Conservation (phyloP, 2,113 vertebrate species). For the Uria lomvia region DNA sequence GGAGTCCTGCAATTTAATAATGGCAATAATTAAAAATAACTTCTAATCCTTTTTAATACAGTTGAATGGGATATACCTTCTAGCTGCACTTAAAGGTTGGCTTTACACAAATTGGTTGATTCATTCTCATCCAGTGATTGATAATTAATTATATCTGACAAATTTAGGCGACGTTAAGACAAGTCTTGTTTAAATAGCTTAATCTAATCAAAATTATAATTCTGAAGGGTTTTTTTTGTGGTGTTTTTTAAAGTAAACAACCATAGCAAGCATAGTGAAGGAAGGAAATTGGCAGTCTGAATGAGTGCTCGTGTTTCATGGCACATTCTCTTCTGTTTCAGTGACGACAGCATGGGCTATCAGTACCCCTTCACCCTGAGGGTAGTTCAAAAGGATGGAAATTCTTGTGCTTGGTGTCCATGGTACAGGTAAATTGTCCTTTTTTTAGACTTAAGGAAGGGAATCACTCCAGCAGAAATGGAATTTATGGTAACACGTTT, state of each 20-base stretch:
- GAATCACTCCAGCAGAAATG: conserved; percentile 24
- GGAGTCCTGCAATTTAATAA: neutral
- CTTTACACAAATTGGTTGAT: neutral
- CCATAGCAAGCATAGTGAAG: neutral
- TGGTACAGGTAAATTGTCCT: conserved; percentile 90
- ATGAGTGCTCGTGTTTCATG: conserved; percentile 3
- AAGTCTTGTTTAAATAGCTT: neutral
- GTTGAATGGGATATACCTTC: neutral
- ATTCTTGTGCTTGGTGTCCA: conserved; percentile 95
- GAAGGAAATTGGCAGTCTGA: neutral
- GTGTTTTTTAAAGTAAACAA: neutral
- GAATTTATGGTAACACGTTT: neutral
- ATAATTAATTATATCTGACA: neutral
- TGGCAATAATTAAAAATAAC: neutral
- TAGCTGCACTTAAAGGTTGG: neutral
- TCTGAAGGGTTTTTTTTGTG: rapidly evolving
- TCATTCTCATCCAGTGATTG: neutral
- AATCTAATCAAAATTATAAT: neutral
- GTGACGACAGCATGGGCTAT: conserved; percentile 98
- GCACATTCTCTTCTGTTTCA: conserved; percentile 68
- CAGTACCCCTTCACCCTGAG: conserved; percentile 97
- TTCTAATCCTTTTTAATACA: neutral
- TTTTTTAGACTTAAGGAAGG: neutral
- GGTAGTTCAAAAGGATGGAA: conserved; percentile 94
- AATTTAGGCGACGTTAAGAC: neutral